phyloP scores from a whole-genome alignment of 2,888 invertebrate genomes.

The Tenthredo livida region DNA sequence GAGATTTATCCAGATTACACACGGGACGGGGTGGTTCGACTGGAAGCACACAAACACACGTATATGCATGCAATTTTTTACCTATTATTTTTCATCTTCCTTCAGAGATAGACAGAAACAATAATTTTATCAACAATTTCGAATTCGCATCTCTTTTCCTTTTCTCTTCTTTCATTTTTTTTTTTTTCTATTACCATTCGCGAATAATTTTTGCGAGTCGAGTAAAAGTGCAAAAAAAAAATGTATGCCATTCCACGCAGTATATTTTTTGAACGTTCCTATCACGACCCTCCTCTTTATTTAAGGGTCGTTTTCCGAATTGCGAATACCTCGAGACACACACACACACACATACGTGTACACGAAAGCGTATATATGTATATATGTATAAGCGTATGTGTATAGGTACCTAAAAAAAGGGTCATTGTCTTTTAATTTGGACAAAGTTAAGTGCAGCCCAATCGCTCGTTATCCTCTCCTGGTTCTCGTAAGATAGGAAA shows the following conservation, averaged over 20 bases:
- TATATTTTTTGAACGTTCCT: not conserved
- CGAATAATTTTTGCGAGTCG: not conserved
- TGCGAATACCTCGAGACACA: not conserved
- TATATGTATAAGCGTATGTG: not conserved
- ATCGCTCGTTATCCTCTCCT: slow-evolving; percentile 49
- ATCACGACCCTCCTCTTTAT: not conserved
- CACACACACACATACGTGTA: not conserved
- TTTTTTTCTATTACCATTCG: not conserved
- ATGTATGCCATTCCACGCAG: not conserved
- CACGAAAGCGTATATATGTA: too few relatives aligned
- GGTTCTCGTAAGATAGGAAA: slow-evolving; percentile 43
- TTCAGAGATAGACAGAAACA: not conserved
- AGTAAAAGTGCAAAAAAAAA: not conserved
- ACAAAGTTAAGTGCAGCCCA: slow-evolving; percentile 52
- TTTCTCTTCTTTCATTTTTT: not conserved
- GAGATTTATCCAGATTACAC: slow-evolving; percentile 49
- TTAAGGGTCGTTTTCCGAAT: not conserved
- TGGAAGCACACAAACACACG: not conserved
- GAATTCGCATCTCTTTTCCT: not conserved
- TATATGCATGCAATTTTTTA: not conserved
- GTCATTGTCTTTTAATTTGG: slow-evolving; percentile 63
- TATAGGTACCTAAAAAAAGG: not conserved
- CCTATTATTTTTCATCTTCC: not conserved
- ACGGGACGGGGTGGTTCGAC: not conserved
- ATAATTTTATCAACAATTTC: not conserved